phyloP scores from a whole-genome alignment of 2,113 vertebrate species.

The Ciconia stormi region DNA sequence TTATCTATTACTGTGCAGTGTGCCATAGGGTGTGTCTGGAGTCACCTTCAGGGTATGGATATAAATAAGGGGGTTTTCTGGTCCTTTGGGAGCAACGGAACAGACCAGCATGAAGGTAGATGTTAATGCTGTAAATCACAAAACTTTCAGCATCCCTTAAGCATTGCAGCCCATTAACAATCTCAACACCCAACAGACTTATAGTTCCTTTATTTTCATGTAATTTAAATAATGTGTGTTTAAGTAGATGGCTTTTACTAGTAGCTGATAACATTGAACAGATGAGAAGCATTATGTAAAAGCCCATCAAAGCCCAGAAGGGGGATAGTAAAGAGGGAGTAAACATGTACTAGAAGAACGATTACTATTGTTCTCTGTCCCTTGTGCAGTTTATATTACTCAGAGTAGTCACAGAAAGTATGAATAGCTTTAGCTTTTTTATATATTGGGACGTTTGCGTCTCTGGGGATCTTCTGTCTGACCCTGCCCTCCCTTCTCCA shows the following conservation, averaged over 20 bases:
- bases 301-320: not conserved
- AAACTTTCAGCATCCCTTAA: not conserved
- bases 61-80: not conserved
- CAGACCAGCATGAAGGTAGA: not conserved
- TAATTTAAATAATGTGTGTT: not conserved
- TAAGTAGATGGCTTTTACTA: not conserved
- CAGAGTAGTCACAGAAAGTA: not conserved
- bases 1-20: not conserved
- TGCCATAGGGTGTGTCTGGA: not conserved
- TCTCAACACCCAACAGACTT: not conserved
- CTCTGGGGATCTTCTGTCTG: not conserved
- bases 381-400: not conserved
- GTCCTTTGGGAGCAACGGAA: not conserved
- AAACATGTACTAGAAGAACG: not conserved
- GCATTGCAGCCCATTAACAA: not conserved
- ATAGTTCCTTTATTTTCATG: not conserved
- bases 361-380: not conserved
- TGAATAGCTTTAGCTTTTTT: not conserved
- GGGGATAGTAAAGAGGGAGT: not conserved
- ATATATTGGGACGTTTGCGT: rapidly evolving
- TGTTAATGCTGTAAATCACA: not conserved
- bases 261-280: not conserved
- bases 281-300: not conserved
- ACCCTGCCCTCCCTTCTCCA: not conserved
- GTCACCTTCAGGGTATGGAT: not conserved